phyloP scores from a whole-genome alignment of 2,797 vertebrate genomes.

The Ambastaia sidthimunki region DNA sequence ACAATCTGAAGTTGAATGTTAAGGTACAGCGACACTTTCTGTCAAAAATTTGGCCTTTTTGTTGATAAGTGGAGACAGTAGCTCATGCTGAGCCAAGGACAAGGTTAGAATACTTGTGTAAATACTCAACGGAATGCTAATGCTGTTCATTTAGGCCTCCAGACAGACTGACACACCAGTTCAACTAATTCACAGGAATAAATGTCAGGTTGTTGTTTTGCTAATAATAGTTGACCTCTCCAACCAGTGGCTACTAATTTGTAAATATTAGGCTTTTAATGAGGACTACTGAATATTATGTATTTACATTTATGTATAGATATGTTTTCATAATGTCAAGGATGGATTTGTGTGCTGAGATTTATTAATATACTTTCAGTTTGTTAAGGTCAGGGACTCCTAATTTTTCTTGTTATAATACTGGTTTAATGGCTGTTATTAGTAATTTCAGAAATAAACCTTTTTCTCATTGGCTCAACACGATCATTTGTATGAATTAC shows the following conservation, averaged over 20 bases:
- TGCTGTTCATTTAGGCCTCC: conserved; percentile 53
- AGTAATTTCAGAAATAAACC: conserved; percentile 15
- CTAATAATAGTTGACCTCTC: conserved; percentile 62
- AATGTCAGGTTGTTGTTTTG: conserved; percentile 70
- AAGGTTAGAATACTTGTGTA: conserved; percentile 42
- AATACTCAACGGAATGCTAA: conserved; percentile 65
- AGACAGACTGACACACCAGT: conserved; percentile 45
- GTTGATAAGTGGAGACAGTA: conserved; percentile 6
- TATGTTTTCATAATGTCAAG: not conserved
- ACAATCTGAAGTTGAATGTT: conserved; percentile 11
- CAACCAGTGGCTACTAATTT: conserved; percentile 54
- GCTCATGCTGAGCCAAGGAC: conserved; percentile 58
- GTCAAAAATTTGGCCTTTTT: conserved; percentile 2
- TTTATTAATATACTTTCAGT: conserved; percentile 8
- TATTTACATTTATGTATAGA: conserved; percentile 36
- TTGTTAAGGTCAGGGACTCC: conserved; percentile 13
- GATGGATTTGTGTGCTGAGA: not conserved
- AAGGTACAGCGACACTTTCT: conserved; percentile 3
- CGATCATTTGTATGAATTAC: conserved; percentile 45
- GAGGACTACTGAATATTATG: conserved; percentile 12
- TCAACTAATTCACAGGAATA: conserved; percentile 64
- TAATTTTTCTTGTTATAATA: conserved; percentile 37
- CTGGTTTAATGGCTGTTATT: conserved; percentile 21
- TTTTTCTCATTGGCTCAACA: conserved; percentile 20
- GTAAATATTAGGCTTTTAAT: conserved; percentile 55